Base-by-base conservation (phyloP, 2,113 vertebrate genomes). In the Macquaria ambigua region DNA sequence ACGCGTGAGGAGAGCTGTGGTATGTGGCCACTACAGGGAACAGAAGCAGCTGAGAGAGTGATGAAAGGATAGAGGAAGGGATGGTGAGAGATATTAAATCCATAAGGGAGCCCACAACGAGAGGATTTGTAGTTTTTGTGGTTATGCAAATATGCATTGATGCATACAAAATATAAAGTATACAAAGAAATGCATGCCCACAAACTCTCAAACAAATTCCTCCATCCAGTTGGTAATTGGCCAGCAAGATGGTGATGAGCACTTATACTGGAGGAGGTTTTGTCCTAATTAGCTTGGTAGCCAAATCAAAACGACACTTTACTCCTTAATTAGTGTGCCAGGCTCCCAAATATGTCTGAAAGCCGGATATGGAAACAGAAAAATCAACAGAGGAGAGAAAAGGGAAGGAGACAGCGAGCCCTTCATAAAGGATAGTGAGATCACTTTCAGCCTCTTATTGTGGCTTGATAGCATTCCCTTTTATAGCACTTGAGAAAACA, bases 281-380 rank as follows among this genome's bases (percentile, higher is more conserved):
- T 62, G 53, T 81, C 25, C 80, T 85, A 90, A 92, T 91, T 87
- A 87, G 71, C 76, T 82, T 77, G 82, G 89, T 83, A 31, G 74
- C 31, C 69, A 79, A 84, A 89, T 85, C 87, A 73, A 84, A 92
- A 86, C 25, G 66, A 68, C 67, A 87, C 77, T 89, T 89, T 79
- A 73, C 68, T 55, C 61, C 41, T 48, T 85, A 87, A 91, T 89
- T 80, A 90, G 77, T 72, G 46, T 79, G 20, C 59, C 62, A 66
- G 53, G 39, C 85, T 89, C 53, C 39, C 41, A 76, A 85, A 90
- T 84, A 55, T 74, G 62, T 50, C 71, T 64, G 79, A 77, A 61
- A 82, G 67, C 70, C 25, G 55, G 61, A 72, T 4, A 14, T n/a
- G 56, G 58, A 81, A 82, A 46, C 23, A 43, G 16, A 71, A 11